Conservation (phyloP, 2,888 invertebrate species). For the Craniophora ligustri region DNA sequence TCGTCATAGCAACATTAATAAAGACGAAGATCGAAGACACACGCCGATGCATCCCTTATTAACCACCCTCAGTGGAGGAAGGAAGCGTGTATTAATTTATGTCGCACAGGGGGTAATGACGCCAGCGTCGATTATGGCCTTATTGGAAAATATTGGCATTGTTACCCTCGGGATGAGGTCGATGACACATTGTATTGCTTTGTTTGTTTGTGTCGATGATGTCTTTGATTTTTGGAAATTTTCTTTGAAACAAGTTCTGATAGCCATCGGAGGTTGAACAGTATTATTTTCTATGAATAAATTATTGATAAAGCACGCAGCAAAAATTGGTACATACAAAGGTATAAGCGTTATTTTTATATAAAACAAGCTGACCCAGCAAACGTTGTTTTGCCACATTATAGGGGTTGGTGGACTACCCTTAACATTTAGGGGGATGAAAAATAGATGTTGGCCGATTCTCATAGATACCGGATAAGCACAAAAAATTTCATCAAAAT, state of each 20-base stretch:
- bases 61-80: slow-evolving; percentile 51
- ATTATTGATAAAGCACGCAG: too few species aligned
- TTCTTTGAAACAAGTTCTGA: background rate
- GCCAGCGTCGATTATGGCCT: slow-evolving; percentile 77
- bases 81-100: slow-evolving; percentile 83
- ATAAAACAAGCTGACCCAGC: too few species aligned
- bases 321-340: too few species aligned
- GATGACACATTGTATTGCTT: slow-evolving; percentile 20
- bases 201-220: slow-evolving; percentile 6
- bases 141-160: slow-evolving; percentile 84
- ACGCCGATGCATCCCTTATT: slow-evolving; percentile 43
- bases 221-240: slow-evolving; percentile 3
- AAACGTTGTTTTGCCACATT: too few species aligned
- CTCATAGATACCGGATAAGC: too few species aligned
- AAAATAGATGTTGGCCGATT: too few species aligned
- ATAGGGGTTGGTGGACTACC: too few species aligned
- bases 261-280: too few species aligned
- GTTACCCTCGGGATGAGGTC: slow-evolving; percentile 56
- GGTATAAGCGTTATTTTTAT: too few species aligned
- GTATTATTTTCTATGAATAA: too few species aligned
- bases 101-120: slow-evolving; percentile 85
- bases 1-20: slow-evolving; percentile 21
- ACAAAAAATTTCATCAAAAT: too few species aligned
- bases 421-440: too few species aligned
- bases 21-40: slow-evolving; percentile 62